Evolutionary conservation across 2,888 invertebrate genomes (phyloP).

Genomic region (Drosophila merina): DNA sequence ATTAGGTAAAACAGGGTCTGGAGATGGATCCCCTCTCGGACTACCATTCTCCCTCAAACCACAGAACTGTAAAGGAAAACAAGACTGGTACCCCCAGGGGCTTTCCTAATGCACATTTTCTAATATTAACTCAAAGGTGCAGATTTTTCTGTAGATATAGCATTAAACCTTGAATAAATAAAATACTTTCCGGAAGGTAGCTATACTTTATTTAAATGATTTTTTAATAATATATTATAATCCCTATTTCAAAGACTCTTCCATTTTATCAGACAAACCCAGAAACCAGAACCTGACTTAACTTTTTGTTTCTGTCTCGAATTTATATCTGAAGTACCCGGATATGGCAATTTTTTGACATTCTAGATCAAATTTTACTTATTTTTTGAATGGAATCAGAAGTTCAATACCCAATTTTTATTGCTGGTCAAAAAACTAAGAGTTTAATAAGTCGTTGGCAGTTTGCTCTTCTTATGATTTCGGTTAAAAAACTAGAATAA

Average conservation of each 20-base stretch:
- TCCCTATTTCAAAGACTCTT: not conserved
- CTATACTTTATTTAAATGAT: not conserved
- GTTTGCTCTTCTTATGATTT: not conserved
- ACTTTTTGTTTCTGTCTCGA: too few species aligned
- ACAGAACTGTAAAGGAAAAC: constrained; percentile 63
- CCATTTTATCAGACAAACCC: too few species aligned
- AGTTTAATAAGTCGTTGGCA: too few species aligned
- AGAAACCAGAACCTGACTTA: too few species aligned
- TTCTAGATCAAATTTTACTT: too few species aligned
- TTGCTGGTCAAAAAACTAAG: too few species aligned
- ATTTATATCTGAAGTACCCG: too few species aligned
- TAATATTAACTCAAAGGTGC: not conserved
- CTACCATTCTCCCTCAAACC: constrained; percentile 54
- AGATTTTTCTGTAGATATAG: not conserved
- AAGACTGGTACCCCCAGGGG: constrained; percentile 1
- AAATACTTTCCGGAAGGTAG: not conserved
- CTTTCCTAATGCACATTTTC: constrained; percentile 1
- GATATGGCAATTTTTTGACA: too few species aligned
- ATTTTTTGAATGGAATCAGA: too few species aligned
- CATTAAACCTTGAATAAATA: not conserved
- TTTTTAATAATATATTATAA: not conserved
- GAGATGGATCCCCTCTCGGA: constrained; percentile 24
- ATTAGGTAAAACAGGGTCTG: constrained; percentile 67
- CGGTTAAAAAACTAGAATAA: not conserved
- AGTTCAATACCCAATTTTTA: too few species aligned